A percentile compares a stretch with the other conserved stretches of the same genome.
phyloP scores from a whole-genome alignment of 37 sponge, comb jelly and placozoan genomes.

The Petrosia ficiformis region DNA sequence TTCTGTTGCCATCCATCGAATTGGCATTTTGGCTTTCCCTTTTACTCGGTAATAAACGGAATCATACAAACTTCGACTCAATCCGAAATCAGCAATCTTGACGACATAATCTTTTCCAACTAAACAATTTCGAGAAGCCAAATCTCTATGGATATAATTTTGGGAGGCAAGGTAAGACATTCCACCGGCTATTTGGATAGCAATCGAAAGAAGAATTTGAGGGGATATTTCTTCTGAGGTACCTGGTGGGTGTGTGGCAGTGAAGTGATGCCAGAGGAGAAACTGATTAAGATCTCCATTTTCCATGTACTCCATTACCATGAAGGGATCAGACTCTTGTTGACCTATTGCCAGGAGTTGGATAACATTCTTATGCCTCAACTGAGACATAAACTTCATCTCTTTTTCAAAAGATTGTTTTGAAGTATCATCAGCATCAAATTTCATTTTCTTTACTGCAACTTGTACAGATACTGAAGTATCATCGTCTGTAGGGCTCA shows the following conservation, averaged over 20 bases:
- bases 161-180: conserved; percentile 61
- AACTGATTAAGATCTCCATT: conserved; percentile 38
- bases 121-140: conserved; percentile 68
- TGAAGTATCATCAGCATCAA: conserved; percentile 23
- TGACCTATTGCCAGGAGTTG: conserved; percentile 43
- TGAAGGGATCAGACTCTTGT: conserved; percentile 26
- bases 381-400: conserved; percentile 60
- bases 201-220: conserved; percentile 38
- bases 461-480: conserved; percentile 35
- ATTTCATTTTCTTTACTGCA: conserved; percentile 61
- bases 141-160: conserved; percentile 70
- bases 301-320: conserved; percentile 83
- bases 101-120: conserved; percentile 52
- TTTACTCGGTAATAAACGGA: conserved; percentile 49
- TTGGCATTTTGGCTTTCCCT: conserved; percentile 46
- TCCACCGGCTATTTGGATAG: conserved; percentile 52
- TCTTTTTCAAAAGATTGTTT: conserved; percentile 52
- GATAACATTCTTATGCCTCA: conserved; percentile 53
- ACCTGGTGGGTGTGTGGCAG: background rate
- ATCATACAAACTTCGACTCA: conserved; percentile 54
- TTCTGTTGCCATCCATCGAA: conserved; percentile 76
- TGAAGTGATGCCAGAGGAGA: background rate
- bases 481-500: conserved; percentile 21
- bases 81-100: conserved; percentile 67
- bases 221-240: background rate